Percentiles rank a stretch among this genome's conserved stretches.
These are phyloP conservation scores for Amblyornis subalaris DNA, from an alignment of 2,113 vertebrate genomes.

Conservation along the genomic window DNA sequence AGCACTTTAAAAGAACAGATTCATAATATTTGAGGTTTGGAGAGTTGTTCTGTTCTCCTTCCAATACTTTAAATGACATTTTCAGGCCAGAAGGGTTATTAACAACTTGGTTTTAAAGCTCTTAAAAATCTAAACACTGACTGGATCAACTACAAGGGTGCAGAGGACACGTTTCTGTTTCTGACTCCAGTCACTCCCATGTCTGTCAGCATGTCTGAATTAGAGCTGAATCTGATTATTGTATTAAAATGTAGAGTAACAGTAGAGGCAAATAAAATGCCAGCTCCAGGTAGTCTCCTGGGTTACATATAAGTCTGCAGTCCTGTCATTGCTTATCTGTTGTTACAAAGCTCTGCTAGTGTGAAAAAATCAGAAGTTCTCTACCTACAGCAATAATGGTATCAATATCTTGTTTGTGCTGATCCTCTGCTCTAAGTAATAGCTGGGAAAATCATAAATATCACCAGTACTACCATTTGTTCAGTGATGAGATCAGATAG, in stretches of 20 bases:
- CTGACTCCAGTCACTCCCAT: conserved; percentile 31
- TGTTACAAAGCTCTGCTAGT: background rate
- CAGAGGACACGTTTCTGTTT: conserved; percentile 48
- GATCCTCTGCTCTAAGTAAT: background rate
- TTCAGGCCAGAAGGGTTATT: conserved; percentile 30
- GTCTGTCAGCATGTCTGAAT: conserved; percentile 62
- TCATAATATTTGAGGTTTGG: background rate
- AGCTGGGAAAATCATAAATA: background rate
- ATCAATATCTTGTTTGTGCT: background rate
- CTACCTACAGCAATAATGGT: background rate
- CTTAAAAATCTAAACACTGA: conserved; percentile 57
- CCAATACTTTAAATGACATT: conserved; percentile 12
- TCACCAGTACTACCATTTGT: background rate
- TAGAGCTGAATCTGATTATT: conserved; percentile 46
- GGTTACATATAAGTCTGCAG: background rate
- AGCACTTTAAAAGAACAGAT: background rate
- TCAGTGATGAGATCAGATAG: background rate
- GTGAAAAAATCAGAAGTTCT: background rate
- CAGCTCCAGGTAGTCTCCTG: conserved; percentile 10
- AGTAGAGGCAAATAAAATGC: background rate
- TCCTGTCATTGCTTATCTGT: background rate
- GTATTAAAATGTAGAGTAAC: conserved; percentile 9
- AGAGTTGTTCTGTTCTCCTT: conserved; percentile 27
- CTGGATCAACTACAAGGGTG: conserved; percentile 52
- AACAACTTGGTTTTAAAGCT: conserved; percentile 42